Evolutionary conservation across 2,113 vertebrate species (phyloP), one percentile per base, ranked within the genome.

Genomic region (Notothenia coriiceps): DNA sequence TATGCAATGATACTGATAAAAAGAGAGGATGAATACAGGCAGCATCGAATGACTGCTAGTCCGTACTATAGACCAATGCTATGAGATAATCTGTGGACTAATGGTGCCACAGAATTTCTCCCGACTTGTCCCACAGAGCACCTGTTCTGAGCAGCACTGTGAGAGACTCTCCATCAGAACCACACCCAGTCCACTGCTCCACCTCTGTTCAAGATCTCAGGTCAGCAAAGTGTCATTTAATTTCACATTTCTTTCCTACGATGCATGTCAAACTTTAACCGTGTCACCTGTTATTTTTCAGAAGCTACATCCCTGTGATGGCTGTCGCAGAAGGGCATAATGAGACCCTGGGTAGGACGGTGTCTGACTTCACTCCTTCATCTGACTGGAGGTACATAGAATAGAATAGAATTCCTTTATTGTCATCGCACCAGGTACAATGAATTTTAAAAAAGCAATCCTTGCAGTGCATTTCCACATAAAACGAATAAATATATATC

Each of bases 331-430:
- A 55, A 3, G 70, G 84, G 71, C 17, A 44, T 0, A 66, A 65
- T 6, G 25, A 46, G n/a, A 2, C 70, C 2, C 15, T 5, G n/a
- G 73, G 61, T 4, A 15, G 52, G 18, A 55, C 22, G 15, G 46
- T 14, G 55, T 4, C 77, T 4, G 63, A 81, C 22, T n/a, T 55
- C 43, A n/a, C 54, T 40, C 51, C 70, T 13, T 84, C 85, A n/a
- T 55, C 86, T 74, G 62, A 79, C 57, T 86, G 77, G 80, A 91
- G 91, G 93, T 93, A 83, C 14, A 59, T 22, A 22, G 22, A 22
- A 22, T 22, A 22, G 22, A 22, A 22, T 22, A 22, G 22, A 22
- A 22, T 22, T 22, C 22, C 22, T 22, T 22, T 22, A 22, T 22
- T 22, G 22, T 22, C 22, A 22, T 22, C 22, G 22, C 22, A 22